Evolutionary conservation across 2,797 vertebrate species (phyloP).

Genomic region (Eospalax fontanierii): DNA sequence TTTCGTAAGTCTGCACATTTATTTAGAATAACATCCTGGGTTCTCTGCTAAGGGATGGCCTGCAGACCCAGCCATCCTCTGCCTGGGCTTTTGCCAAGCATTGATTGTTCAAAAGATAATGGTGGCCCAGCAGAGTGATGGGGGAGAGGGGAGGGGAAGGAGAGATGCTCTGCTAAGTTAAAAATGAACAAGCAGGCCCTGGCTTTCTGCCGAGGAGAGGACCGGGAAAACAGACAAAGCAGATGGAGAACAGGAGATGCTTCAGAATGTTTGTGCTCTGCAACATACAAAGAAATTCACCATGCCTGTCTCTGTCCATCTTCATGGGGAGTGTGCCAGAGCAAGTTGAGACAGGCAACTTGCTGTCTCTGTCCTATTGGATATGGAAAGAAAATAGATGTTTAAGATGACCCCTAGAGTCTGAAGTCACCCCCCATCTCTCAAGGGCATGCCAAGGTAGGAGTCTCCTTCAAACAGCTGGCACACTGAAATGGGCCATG

Average conservation of each 20-base stretch:
- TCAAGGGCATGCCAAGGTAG: accelerated
- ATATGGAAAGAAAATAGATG: neutral
- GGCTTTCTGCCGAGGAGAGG: neutral
- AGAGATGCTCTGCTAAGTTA: neutral
- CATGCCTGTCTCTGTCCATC: neutral
- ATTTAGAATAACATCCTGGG: slow-evolving; percentile 61
- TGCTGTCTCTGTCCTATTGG: accelerated
- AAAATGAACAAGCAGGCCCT: neutral
- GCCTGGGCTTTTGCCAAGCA: slow-evolving; percentile 1
- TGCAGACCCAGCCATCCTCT: neutral
- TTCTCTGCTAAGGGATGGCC: neutral
- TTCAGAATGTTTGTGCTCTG: neutral
- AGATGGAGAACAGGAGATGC: neutral
- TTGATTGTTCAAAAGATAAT: slow-evolving; percentile 49
- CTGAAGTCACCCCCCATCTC: neutral
- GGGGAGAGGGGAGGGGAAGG: neutral
- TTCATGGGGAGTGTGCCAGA: neutral
- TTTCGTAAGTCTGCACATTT: slow-evolving; percentile 67
- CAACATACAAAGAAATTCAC: neutral
- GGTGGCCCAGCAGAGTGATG: neutral
- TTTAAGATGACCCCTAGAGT: neutral
- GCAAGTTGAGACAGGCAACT: no score
- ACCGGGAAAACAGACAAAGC: neutral
- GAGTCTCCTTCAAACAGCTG: neutral
- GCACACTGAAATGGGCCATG: accelerated